These are phyloP conservation scores for Craniophora ligustri DNA, from an alignment of 2,888 invertebrate genomes.

Conservation along the genomic window DNA sequence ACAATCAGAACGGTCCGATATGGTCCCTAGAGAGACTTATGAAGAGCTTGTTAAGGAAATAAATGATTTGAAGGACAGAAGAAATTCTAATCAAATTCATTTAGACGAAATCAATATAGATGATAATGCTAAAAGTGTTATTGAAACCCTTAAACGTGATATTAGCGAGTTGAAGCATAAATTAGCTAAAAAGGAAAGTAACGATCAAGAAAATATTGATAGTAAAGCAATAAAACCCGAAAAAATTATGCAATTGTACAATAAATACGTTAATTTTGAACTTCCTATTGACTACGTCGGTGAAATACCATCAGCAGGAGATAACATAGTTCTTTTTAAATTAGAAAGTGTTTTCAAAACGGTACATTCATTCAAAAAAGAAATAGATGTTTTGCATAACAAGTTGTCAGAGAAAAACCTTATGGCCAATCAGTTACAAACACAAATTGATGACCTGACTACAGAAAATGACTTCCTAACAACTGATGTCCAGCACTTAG, in stretches of 20 bases:
- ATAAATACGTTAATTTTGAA: constrained; percentile 84
- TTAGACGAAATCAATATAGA: constrained; percentile 83
- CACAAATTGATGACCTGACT: constrained; percentile 88
- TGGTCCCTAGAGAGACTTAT: constrained; percentile 76
- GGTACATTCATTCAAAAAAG: constrained; percentile 88
- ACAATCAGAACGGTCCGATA: constrained; percentile 66
- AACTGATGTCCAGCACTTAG: constrained; percentile 84
- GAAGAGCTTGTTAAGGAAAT: constrained; percentile 76
- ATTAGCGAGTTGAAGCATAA: constrained; percentile 79
- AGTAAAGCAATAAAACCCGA: constrained; percentile 74
- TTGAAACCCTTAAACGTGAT: constrained; percentile 84
- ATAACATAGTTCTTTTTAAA: constrained; percentile 78
- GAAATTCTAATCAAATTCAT: constrained; percentile 70
- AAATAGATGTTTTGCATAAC: constrained; percentile 88
- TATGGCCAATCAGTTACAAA: constrained; percentile 84
- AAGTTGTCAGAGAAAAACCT: constrained; percentile 88
- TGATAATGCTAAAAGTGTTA: constrained; percentile 85
- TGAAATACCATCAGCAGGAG: constrained; percentile 78
- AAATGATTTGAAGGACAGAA: constrained; percentile 72
- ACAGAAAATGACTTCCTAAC: constrained; percentile 85
- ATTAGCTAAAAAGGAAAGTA: constrained; percentile 69
- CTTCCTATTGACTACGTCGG: constrained; percentile 83
- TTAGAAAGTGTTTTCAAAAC: constrained; percentile 87
- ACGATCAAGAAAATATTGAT: constrained; percentile 59
- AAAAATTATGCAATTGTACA: constrained; percentile 79